phyloP scores from a whole-genome alignment of 2,888 invertebrate species.

The Lapara coniferarum region DNA sequence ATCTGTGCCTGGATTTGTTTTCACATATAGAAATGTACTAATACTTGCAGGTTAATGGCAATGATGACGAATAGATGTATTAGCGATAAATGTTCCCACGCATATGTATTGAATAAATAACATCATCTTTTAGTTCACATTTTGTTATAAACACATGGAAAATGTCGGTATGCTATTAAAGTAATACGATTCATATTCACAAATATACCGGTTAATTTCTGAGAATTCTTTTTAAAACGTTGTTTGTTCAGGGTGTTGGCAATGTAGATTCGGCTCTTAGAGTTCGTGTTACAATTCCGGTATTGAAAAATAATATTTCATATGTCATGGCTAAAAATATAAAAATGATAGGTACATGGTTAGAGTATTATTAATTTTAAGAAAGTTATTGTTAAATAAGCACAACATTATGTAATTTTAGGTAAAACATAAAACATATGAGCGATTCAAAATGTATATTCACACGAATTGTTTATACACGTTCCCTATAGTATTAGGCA shows the following conservation, averaged over 20 bases:
- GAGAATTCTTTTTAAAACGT: background rate
- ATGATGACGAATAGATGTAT: constrained; percentile 6
- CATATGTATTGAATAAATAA: background rate
- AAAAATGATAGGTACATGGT: too few relatives aligned
- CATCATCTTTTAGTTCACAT: background rate
- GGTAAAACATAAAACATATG: too few relatives aligned
- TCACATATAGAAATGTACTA: background rate
- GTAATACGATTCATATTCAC: background rate
- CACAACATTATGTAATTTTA: too few relatives aligned
- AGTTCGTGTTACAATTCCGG: too few relatives aligned
- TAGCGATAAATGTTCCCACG: constrained; percentile 9
- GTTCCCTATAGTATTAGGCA: too few relatives aligned
- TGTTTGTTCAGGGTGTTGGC: background rate
- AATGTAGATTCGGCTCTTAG: too few relatives aligned
- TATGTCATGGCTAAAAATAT: too few relatives aligned
- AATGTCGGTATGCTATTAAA: constrained; percentile 2
- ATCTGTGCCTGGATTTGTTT: background rate
- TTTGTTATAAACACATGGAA: background rate
- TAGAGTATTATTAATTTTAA: too few relatives aligned
- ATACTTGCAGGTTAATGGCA: background rate
- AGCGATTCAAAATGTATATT: too few relatives aligned
- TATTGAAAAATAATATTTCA: too few relatives aligned
- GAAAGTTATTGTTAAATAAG: too few relatives aligned
- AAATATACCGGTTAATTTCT: constrained; percentile 8
- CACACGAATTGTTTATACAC: too few relatives aligned